Conservation (phyloP, 2,113 vertebrate genomes). For the Rhinoptilus africanus region DNA sequence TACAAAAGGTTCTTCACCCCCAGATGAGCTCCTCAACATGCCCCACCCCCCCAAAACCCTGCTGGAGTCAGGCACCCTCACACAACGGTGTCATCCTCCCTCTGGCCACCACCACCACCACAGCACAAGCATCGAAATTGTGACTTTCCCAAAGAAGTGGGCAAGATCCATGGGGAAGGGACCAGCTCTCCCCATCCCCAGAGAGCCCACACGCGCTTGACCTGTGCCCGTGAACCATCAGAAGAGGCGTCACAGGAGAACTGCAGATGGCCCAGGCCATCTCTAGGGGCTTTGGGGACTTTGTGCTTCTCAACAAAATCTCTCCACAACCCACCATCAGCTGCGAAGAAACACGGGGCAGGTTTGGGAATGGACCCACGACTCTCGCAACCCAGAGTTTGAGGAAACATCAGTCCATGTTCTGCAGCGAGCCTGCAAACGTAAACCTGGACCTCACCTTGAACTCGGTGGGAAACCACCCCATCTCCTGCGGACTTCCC, state of each 20-base stretch:
- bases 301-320: neutral
- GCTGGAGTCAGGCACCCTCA: neutral
- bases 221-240: accelerated
- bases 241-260: accelerated
- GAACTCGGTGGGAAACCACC: neutral
- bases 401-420: neutral
- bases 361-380: accelerated
- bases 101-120: accelerated
- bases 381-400: accelerated
- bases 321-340: neutral
- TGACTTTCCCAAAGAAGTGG: accelerated
- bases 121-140: neutral
- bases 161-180: neutral
- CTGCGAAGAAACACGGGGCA: neutral
- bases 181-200: neutral
- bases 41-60: neutral
- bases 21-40: neutral
- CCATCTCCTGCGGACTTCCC: neutral
- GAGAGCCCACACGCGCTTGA: accelerated
- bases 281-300: neutral
- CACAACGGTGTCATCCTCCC: neutral
- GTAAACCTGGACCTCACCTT: neutral
- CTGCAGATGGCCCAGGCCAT: neutral
- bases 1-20: neutral
- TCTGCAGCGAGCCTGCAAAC: neutral